phyloP scores from a whole-genome alignment of 1,140 invertebrate genomes.

The Chrysomallon squamiferum region DNA sequence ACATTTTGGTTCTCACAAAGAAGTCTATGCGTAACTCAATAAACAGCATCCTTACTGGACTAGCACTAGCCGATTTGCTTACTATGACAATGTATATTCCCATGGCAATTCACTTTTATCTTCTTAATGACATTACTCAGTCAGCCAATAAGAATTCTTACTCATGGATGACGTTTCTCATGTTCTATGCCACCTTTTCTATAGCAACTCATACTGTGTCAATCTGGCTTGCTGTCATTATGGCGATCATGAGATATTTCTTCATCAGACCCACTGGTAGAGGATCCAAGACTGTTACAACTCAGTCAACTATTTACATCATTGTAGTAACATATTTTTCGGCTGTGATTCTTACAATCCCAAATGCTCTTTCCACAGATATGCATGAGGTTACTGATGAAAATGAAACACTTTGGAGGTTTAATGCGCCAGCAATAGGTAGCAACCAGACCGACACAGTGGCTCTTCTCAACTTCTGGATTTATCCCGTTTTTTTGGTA shows the following conservation, averaged over 20 bases:
- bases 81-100: constrained; percentile 89
- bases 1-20: constrained; percentile 86
- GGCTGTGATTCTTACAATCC: constrained; percentile 77
- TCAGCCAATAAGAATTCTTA: constrained; percentile 32
- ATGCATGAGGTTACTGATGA: constrained; percentile 13
- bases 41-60: constrained; percentile 81
- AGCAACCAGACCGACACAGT: constrained; percentile 22
- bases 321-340: constrained; percentile 76
- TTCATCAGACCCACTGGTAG: constrained; percentile 73
- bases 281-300: constrained; percentile 79
- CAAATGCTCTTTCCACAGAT: constrained; percentile 71
- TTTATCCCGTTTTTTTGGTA: constrained; percentile 54
- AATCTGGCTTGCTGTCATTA: constrained; percentile 88
- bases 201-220: constrained; percentile 89
- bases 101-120: constrained; percentile 74
- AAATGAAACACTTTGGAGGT: constrained; percentile 13
- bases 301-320: constrained; percentile 73
- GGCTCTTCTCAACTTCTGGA: constrained; percentile 47
- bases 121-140: constrained; percentile 40
- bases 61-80: constrained; percentile 84
- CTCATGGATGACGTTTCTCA: constrained; percentile 49
- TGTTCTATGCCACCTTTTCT: constrained; percentile 69
- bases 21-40: constrained; percentile 83
- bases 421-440: constrained; percentile 27
- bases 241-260: constrained; percentile 76